Conservation (phyloP, 2,888 invertebrate genomes). For the Tachina grossa region DNA sequence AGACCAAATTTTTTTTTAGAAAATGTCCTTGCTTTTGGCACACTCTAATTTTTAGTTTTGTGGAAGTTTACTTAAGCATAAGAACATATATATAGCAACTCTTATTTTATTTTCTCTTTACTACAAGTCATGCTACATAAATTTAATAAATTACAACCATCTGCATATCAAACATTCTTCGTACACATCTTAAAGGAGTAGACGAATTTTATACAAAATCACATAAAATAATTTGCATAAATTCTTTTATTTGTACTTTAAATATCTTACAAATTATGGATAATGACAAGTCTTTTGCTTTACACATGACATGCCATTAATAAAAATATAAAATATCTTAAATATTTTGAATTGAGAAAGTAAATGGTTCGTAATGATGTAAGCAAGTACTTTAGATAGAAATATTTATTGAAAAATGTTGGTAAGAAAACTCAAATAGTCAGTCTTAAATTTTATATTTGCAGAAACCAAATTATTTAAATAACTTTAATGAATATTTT, state of each 20-base stretch:
- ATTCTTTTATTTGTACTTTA: slow-evolving; percentile 41
- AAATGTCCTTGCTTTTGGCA: neutral
- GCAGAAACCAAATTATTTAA: no score
- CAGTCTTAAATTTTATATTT: no score
- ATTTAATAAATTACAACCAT: slow-evolving; percentile 45
- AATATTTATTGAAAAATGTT: no score
- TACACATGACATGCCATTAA: neutral
- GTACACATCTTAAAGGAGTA: slow-evolving; percentile 27
- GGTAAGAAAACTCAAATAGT: no score
- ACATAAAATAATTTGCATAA: slow-evolving; percentile 3
- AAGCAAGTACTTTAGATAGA: no score
- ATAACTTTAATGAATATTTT: no score
- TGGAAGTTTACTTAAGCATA: neutral
- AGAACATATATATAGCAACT: neutral
- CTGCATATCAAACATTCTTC: slow-evolving; percentile 16
- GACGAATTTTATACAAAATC: neutral
- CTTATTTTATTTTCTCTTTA: slow-evolving; percentile 20
- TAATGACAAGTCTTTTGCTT: slow-evolving; percentile 20
- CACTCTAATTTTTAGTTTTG: neutral
- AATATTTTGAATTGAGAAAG: no score
- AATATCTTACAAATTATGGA: slow-evolving; percentile 32
- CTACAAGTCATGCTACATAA: slow-evolving; percentile 31
- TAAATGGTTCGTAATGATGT: no score
- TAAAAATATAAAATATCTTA: neutral
- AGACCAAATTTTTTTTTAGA: no score